Conservation (phyloP, 2,113 vertebrate species). For the Entelurus aequoreus region DNA sequence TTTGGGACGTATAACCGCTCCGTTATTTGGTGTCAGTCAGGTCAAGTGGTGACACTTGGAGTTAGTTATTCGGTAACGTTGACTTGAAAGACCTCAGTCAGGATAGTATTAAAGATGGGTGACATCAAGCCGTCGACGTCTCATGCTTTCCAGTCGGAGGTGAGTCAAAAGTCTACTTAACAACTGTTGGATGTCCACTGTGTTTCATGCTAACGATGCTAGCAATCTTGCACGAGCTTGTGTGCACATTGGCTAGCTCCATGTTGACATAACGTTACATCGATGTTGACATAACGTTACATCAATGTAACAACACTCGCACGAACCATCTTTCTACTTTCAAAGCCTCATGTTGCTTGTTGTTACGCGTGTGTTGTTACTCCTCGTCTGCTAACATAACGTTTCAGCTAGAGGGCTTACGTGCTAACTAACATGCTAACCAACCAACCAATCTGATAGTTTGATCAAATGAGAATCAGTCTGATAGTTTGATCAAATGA, state of each 20-base stretch:
- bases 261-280: slow-evolving; percentile 36
- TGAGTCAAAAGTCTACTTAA: slow-evolving; percentile 19
- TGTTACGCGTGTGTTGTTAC: background rate
- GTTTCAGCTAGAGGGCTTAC: background rate
- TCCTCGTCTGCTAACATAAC: background rate
- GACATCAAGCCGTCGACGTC: slow-evolving; percentile 63
- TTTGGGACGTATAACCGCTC: background rate
- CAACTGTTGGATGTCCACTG: background rate
- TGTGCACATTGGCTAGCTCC: slow-evolving; percentile 33
- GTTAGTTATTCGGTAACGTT: slow-evolving; percentile 24
- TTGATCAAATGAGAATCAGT: too few species aligned
- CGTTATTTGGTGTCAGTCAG: background rate
- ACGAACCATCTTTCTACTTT: background rate
- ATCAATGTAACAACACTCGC: background rate
- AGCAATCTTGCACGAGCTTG: slow-evolving; percentile 35
- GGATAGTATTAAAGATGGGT: slow-evolving; percentile 48
- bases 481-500: too few species aligned
- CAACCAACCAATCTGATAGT: too few species aligned
- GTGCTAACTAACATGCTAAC: background rate
- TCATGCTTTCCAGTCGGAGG: slow-evolving; percentile 59
- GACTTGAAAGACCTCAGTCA: slow-evolving; percentile 15
- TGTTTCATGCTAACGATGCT: slow-evolving; percentile 9
- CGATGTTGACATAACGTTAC: slow-evolving; percentile 42
- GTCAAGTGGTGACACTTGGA: slow-evolving; percentile 11
- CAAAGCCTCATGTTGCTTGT: background rate